Evolutionary conservation across 2,888 invertebrate genomes (phyloP), one percentile per base, ranked within the genome.

Genomic region (Meiosimyza decipiens): DNA sequence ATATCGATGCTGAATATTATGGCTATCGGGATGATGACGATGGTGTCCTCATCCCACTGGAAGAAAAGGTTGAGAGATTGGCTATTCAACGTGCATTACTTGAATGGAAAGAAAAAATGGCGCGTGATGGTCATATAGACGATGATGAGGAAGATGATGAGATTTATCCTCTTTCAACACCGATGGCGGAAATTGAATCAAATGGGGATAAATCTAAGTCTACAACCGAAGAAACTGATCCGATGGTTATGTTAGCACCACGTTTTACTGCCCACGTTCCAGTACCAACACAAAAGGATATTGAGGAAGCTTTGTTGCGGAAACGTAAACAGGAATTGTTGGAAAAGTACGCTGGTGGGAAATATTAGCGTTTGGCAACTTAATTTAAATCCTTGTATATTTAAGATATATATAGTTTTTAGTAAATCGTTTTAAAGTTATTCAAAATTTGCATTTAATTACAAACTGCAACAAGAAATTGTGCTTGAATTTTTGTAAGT

Each of bases 11-110:
- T 0, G 97, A 98, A 87, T 99, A 99, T 88, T 99, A 99, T 88
- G 99, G 99, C 0, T 99, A 98, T 87, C 89, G 98, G 81, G 99
- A 99, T 87, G 99, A 99, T 81, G 99, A 99, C 83, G 99, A 99
- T 86, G 99, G 99, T 0, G 91, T 98, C 68, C 88, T 99, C 60
- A 89, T 95, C 76, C 98, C 98, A 0, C 84, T 97, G 5, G 99
- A 99, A 87, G 89, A 91, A 78, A 91, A 91, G 74, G 92, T 92
- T 50, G 97, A 98, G 88, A 92, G 91, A 81, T 89, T 90, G 82
- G 92, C 94, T 89, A 84, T 84, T 5, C 82, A 82, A 73, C 80
- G 80, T 75, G 91, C 92, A 0, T 89, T 95, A 2, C 88, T 89
- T 7, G 93, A 94, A 79, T 97, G 95, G 95, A 91, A 91, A 79